Base-by-base conservation (phyloP, 1,140 invertebrate species). In the Kradibia gibbosae region DNA sequence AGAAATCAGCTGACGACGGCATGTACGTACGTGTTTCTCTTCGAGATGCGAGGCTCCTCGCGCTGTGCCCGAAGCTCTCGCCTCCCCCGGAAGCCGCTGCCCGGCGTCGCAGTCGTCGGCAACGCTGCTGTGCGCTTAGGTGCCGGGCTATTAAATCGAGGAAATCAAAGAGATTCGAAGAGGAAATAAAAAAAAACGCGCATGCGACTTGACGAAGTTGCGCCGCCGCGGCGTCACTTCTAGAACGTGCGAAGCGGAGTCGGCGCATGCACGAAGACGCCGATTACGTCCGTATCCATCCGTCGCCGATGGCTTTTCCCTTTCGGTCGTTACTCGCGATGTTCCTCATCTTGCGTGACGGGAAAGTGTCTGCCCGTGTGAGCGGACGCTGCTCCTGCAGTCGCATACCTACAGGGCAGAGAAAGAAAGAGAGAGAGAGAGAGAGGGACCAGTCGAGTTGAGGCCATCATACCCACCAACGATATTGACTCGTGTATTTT, bases 381-480 rank as follows among this genome's bases (percentile, higher is more conserved):
- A 1, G 20, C 4, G 55, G 4, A 25, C 22, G 36, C 34, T 1
- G 57, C 7, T 39, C 20, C 62, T 39, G 62, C 15, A 36, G 3
- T 65, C 60, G 60, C 31, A 15, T 36, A 65, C n/a, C 31, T 65
- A 36, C 53, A n/a, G n/a, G n/a, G n/a, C n/a, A n/a, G n/a, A n/a
- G n/a, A n/a, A n/a, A n/a, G n/a, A 20, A 65, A 15, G 4, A 10
- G n/a, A 3, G 62, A 3, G 62, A 53, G 20, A 4, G 7, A 25
- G 4, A 20, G 1, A n/a, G n/a, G 25, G 39, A 45, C 25, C 15
- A 42, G 45, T 25, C 70, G 45, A 72, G 25, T 11, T 25, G 48
- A 73, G 48, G 11, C 71, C 48, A 73, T 73, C 55, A 73, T 73
- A 73, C 28, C 70, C 45, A 4, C 25, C 22, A 25, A 28, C 39